These are phyloP conservation scores for Protobothrops mucrosquamatus DNA, from an alignment of 2,113 vertebrate genomes.

Conservation along the genomic window DNA sequence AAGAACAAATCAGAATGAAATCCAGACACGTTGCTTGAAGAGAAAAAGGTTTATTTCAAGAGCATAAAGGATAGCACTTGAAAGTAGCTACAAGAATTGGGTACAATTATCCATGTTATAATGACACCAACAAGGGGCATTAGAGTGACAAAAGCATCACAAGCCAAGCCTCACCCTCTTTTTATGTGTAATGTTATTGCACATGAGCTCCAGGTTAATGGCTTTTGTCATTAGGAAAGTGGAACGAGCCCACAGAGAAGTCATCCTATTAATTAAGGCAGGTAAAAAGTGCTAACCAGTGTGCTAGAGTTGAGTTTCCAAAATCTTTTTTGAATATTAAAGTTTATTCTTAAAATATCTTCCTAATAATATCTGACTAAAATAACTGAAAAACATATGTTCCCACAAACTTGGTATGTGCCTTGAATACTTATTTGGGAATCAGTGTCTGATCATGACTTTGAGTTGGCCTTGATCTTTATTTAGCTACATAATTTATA, in stretches of 20 bases:
- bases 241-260: not conserved
- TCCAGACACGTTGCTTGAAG: not conserved
- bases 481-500: constrained; percentile 69
- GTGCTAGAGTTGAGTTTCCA: not conserved
- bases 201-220: not conserved
- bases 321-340: not conserved
- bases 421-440: constrained; percentile 53
- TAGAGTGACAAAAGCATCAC: not conserved
- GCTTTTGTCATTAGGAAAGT: not conserved
- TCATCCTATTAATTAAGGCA: not conserved
- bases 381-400: constrained; percentile 26
- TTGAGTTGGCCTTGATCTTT: constrained; percentile 73
- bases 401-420: constrained; percentile 38
- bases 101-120: not conserved
- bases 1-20: no score
- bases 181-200: no score
- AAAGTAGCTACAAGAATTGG: not conserved
- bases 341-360: not conserved
- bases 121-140: not conserved
- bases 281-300: not conserved
- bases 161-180: not conserved
- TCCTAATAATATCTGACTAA: not conserved
- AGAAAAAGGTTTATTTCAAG: not conserved
- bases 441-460: constrained; percentile 54
- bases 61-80: not conserved